Evolutionary conservation across 2,113 vertebrate species (phyloP).

Genomic region (Oncorhynchus tshawytscha): DNA sequence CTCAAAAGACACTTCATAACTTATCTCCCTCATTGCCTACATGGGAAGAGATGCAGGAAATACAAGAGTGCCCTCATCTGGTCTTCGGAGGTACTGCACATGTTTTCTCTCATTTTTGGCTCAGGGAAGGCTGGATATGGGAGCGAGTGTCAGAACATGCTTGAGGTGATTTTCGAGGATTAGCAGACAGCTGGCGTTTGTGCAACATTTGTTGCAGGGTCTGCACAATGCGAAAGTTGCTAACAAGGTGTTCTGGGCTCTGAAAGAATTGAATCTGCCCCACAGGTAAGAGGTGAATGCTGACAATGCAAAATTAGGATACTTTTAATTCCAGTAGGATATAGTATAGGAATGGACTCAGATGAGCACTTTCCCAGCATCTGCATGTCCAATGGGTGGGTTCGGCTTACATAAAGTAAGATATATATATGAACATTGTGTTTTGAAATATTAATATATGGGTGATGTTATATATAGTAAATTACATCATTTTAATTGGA

Average conservation of each 20-base stretch:
- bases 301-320: conserved; percentile 50
- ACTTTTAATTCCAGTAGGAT: conserved; percentile 28
- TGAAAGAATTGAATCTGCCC: conserved; percentile 43
- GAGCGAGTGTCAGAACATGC: conserved; percentile 53
- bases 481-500: not conserved
- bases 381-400: too few relatives aligned
- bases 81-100: conserved; percentile 5
- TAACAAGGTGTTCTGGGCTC: conserved; percentile 59
- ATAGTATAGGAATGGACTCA: too few relatives aligned
- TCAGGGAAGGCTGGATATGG: conserved; percentile 47
- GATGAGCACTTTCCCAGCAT: too few relatives aligned
- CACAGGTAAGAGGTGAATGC: conserved; percentile 50
- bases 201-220: conserved; percentile 62
- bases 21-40: conserved; percentile 25
- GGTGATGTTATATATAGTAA: too few relatives aligned
- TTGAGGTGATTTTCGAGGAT: conserved; percentile 59
- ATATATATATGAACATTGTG: too few relatives aligned
- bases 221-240: conserved; percentile 53
- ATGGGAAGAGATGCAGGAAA: conserved; percentile 21
- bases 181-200: conserved; percentile 50
- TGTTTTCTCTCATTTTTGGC: conserved; percentile 17
- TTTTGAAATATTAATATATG: too few relatives aligned
- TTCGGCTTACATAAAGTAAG: too few relatives aligned
- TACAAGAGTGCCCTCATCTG: conserved; percentile 62
- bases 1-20: conserved; percentile 19